Base-by-base conservation (phyloP, 2,113 vertebrate genomes). In the Nanorana parkeri region DNA sequence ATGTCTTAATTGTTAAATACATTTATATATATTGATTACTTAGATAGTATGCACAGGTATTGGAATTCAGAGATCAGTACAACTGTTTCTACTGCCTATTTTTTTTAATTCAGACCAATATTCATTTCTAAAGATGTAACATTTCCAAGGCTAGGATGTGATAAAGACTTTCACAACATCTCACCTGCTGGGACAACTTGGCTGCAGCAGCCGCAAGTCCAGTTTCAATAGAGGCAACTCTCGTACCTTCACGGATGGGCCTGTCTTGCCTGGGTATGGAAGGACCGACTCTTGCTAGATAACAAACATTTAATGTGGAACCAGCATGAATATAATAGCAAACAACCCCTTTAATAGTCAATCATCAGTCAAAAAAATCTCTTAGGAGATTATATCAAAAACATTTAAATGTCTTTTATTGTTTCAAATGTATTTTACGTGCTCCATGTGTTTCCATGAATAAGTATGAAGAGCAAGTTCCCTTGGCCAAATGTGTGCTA, bases 141-240 rank as follows among this genome's bases (percentile, higher is more conserved):
- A 75, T 51, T 63, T 16, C 61, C 17, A 61, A 47, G 55, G 24
- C 19, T 29, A 32, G 58, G 28, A 19, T 52, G 36, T 16, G 75
- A 54, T 54, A 77, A 61, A 77, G 60, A 66, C 76, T 28, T 41
- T 67, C 3, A 8, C 20, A 55, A 64, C 71, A 55, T 56, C 87
- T 87, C 84, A 99, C 98, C 96, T 99, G 98, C 89, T 99, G 98
- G 24, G 98, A 99, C 19, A 99, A 88, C 85, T 99, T 99, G 3
- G 98, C 98, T 0, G 98, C 98, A 0, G 98, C 98, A 0, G 97
- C 97, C 0, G 98, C 98, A 17, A 99, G 91, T 32, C 98, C 97
- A 0, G 98, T 99, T 86, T 99, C 98, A 61, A 99, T 96, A 85
- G 98, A 99, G n/a, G 98, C 97, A 47, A 99, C 97, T 73, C 98